phyloP scores from a whole-genome alignment of 2,888 invertebrate species.

The Sesia bembeciformis region DNA sequence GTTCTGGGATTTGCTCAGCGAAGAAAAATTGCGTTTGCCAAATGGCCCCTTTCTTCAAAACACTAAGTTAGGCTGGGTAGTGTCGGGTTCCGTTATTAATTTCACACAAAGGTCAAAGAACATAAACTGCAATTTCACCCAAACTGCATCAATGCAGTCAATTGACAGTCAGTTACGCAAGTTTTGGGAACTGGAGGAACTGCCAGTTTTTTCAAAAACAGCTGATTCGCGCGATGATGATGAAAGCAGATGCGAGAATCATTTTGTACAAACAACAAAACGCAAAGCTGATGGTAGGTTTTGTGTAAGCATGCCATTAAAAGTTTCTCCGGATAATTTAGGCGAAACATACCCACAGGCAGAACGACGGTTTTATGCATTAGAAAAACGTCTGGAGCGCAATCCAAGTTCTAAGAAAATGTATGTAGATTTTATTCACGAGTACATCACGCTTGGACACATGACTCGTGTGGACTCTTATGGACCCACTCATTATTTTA shows the following conservation, averaged over 20 bases:
- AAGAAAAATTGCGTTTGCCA: too few relatives aligned
- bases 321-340: slow-evolving; percentile 5
- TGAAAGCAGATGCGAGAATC: not conserved
- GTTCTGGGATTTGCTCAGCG: too few relatives aligned
- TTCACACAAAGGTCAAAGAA: not conserved
- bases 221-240: not conserved
- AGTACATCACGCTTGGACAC: slow-evolving; percentile 10
- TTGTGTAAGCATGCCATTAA: slow-evolving; percentile 8
- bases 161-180: not conserved
- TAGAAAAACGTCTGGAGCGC: slow-evolving; percentile 7
- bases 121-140: not conserved
- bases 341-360: slow-evolving; percentile 9
- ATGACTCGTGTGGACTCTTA: slow-evolving; percentile 5
- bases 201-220: too few relatives aligned
- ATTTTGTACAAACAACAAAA: slow-evolving; percentile 4
- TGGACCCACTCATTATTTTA: slow-evolving; percentile 5
- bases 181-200: too few relatives aligned
- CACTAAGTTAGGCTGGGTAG: too few relatives aligned
- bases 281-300: slow-evolving; percentile 10
- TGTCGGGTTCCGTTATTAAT: slow-evolving; percentile 1
- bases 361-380: slow-evolving; percentile 5
- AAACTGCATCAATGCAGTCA: not conserved
- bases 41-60: too few relatives aligned
- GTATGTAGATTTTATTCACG: slow-evolving; percentile 10
- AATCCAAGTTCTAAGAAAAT: not conserved